Evolutionary conservation across 2,888 invertebrate genomes (phyloP).

Genomic region (Torymus texanus): DNA sequence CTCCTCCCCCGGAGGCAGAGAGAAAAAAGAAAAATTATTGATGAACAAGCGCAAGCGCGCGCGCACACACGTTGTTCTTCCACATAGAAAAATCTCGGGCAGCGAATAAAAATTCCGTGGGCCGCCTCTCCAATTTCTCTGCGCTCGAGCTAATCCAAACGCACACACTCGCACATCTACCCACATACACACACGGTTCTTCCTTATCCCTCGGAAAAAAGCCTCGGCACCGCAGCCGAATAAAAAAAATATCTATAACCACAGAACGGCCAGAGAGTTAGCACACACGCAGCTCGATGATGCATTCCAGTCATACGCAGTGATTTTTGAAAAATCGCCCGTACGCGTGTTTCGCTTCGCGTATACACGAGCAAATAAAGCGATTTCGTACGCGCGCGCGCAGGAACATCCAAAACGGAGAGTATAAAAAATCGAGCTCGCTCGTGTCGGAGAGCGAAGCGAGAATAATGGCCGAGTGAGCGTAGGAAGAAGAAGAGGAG

Average conservation of each 20-base stretch:
- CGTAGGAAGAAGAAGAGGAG: too few species aligned
- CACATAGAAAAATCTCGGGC: conserved; percentile 1
- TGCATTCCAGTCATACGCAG: conserved; percentile 19
- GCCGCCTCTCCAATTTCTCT: conserved; percentile 3
- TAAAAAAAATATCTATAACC: conserved; percentile 13
- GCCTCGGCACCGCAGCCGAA: neutral
- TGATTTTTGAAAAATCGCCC: conserved; percentile 32
- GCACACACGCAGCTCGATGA: neutral
- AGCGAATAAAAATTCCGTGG: conserved; percentile 12
- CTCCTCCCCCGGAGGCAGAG: too few species aligned
- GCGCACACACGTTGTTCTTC: neutral
- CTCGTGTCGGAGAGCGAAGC: too few species aligned
- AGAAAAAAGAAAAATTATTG: neutral
- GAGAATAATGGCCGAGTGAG: neutral
- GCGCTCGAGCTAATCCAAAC: conserved; percentile 16
- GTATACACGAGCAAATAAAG: conserved; percentile 1
- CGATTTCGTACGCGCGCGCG: conserved; percentile 15
- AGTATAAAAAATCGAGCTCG: too few species aligned
- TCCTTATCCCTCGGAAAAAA: neutral
- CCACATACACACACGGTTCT: neutral
- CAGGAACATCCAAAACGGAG: neutral
- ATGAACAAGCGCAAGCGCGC: too few species aligned
- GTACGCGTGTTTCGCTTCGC: conserved; percentile 1
- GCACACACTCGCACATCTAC: neutral
- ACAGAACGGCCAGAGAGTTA: neutral